Evolutionary conservation across 2,113 vertebrate genomes (phyloP), one percentile per base, ranked within the genome.

Genomic region (Hippocampus barbouri): DNA sequence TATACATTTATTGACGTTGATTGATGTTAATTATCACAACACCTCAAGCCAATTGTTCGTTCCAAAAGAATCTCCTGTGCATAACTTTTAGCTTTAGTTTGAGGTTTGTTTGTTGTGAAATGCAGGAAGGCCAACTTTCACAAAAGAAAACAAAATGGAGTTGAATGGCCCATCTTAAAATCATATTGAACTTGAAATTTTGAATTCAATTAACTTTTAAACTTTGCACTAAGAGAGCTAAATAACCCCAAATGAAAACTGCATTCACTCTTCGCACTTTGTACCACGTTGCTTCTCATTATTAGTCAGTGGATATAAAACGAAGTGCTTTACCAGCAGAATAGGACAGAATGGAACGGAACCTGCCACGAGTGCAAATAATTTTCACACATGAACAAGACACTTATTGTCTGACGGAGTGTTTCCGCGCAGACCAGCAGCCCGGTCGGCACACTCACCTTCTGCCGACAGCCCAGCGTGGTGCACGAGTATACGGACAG

Each of bases 381-480:
- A n/a, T 8, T 21, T 1, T 21, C 21, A 9, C 21, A 64, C 11
- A 64, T 15, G 16, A 65, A 65, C 12, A 65, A 2, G n/a, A 47
- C 14, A 27, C 14, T 66, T 47, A 3, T 47, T 63, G 16, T 63
- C 2, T 40, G 60, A 21, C 15, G 18, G 30, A 9, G 60, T 34
- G 9, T n/a, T 63, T 10, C 9, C 15, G 47, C 20, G 41, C 41
- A 47, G 41, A 47, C 64, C 43, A 66, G 64, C 43, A 66, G 64
- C 7, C 64, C n/a, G 23, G 20, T 47, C 64, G 45, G 41, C 16
- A 15, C 14, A 27, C 23, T 47, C n/a, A 14, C 68, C 56, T 81
- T 82, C 72, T 70, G 66, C 71, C 60, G 64, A 70, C 85, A 83
- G 82, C 83, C 76, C 86, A 80, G 84, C 80, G 78, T 83, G 85